A percentile compares a stretch with the other conserved stretches of the same genome.
phyloP scores from a whole-genome alignment of 92 coral and sea anemone species.

The Actinernus sp. region DNA sequence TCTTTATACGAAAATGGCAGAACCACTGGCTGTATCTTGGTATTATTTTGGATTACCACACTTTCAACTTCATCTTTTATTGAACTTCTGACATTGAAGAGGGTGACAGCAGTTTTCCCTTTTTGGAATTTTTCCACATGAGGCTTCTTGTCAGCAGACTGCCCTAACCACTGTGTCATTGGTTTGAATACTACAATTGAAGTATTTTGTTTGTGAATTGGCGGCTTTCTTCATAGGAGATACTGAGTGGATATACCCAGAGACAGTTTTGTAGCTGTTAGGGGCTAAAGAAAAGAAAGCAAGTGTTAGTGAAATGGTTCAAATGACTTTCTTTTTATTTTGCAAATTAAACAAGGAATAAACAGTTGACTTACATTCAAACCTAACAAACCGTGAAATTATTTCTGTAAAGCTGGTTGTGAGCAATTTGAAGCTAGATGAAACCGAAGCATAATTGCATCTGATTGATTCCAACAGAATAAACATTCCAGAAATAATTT shows the following conservation, averaged over 20 bases:
- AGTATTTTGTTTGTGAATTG: slow-evolving; percentile 50
- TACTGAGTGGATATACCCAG: slow-evolving; percentile 58
- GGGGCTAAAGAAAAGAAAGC: slow-evolving; percentile 29
- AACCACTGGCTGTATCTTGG: slow-evolving; percentile 48
- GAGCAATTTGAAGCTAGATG: slow-evolving; percentile 20
- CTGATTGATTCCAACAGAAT: slow-evolving; percentile 18
- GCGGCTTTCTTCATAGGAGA: slow-evolving; percentile 55
- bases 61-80: slow-evolving; percentile 43
- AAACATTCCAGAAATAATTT: slow-evolving; percentile 11
- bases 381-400: slow-evolving; percentile 15
- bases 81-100: slow-evolving; percentile 29
- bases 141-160: slow-evolving; percentile 40
- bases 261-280: slow-evolving; percentile 21
- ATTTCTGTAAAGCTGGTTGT: slow-evolving; percentile 17
- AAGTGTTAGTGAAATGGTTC: slow-evolving; percentile 13
- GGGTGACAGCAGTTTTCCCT: slow-evolving; percentile 31
- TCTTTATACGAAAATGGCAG: slow-evolving; percentile 39
- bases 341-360: slow-evolving; percentile 19
- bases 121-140: slow-evolving; percentile 35
- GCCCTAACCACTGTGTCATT: slow-evolving; percentile 37
- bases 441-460: slow-evolving; percentile 17
- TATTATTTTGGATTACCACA: slow-evolving; percentile 51
- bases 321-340: slow-evolving; percentile 9
- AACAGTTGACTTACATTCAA: slow-evolving; percentile 10
- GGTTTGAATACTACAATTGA: slow-evolving; percentile 56